Conservation (phyloP, 2,888 invertebrate genomes). For the Mimachlamys varia region DNA sequence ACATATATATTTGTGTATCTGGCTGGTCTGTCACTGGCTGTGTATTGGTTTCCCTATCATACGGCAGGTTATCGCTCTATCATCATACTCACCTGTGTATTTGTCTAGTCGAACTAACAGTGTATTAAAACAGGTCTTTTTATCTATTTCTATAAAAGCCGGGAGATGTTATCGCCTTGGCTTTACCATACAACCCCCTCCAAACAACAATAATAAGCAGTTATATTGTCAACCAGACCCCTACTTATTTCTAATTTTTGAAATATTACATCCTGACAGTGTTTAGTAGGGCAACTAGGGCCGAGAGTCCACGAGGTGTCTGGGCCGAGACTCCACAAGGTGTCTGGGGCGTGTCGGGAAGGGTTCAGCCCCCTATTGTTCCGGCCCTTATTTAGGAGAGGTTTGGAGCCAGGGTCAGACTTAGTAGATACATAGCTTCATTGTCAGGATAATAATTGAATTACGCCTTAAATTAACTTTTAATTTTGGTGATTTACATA, state of each 20-base stretch:
- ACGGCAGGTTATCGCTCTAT: background rate
- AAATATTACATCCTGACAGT: constrained; percentile 28
- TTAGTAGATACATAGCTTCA: background rate
- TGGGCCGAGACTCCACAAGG: background rate
- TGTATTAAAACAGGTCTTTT: background rate
- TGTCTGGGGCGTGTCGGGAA: constrained; percentile 4
- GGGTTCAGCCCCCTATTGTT: constrained; percentile 30
- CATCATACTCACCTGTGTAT: constrained; percentile 19
- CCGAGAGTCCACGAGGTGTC: background rate
- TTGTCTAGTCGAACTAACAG: background rate
- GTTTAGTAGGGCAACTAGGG: background rate
- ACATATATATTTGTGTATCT: background rate
- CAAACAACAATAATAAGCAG: constrained; percentile 1
- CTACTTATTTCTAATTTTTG: constrained; percentile 4
- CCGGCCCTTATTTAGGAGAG: background rate
- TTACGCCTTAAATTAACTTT: constrained; percentile 17
- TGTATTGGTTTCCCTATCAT: background rate
- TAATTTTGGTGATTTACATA: constrained; percentile 24
- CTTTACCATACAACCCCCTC: background rate
- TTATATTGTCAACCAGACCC: constrained; percentile 6
- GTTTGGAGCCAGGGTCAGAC: background rate
- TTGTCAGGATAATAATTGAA: background rate
- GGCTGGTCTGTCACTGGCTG: background rate
- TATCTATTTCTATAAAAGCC: background rate
- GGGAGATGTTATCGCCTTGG: background rate